Evolutionary conservation across 2,113 vertebrate genomes (phyloP), one percentile per base, ranked within the genome.

Genomic region (Guaruba guarouba): DNA sequence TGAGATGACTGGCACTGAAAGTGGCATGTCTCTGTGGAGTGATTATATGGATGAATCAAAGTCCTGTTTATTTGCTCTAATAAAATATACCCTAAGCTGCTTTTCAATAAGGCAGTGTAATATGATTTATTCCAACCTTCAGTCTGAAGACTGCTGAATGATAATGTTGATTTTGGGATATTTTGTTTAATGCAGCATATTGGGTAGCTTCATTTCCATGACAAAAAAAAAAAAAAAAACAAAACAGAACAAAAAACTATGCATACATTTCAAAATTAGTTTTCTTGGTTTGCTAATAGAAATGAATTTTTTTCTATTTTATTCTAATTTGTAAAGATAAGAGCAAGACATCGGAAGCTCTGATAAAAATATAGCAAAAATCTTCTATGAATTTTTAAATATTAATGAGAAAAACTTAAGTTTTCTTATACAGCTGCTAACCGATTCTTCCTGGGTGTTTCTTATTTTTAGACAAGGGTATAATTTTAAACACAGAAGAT

Each of bases 61-160:
- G 31, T 52, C 17, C 19, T 91, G 6, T 59, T 66, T 28, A 48
- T 62, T 83, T 93, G 15, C 28, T 80, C 3, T 31, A 46, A 61
- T 79, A 79, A 86, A 39, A 66, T 31, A 67, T 37, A 17, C 9
- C 16, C 10, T 62, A 41, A 77, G 11, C 19, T 66, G 39, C 11
- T 69, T 93, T 85, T 68, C 0, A 0, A 6, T 46, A 66, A n/a
- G n/a, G 9, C 11, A 29, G 8, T 39, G 43, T 79, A 0, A 1
- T 70, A 17, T 57, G 22, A 43, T 77, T 82, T 88, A 59, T 69
- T 90, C 37, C n/a, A 77, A 20, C 37, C 37, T 77, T 83, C 51
- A 92, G 19, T 41, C 8, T 70, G 33, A 77, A 73, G 24, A 31
- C 35, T 90, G 20, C 17, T 69, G 37, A 70, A 59, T 57, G 12